These are phyloP conservation scores for Pontoporia blainvillei DNA, from an alignment of 2,113 vertebrate genomes.

Conservation along the genomic window DNA sequence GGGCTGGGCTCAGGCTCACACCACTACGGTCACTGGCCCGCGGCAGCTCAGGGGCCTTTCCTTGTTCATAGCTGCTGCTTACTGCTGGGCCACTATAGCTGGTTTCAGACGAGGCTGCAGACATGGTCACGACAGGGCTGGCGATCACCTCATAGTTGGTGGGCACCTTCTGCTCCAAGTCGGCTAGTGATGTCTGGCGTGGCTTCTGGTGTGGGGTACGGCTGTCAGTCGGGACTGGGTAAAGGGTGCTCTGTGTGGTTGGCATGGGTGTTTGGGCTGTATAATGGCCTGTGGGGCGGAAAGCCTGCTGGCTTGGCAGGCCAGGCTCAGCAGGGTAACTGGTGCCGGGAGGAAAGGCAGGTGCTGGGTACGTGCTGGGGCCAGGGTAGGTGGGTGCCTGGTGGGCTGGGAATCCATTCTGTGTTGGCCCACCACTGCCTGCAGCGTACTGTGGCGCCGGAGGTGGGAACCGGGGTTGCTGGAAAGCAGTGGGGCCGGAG, in stretches of 20 bases:
- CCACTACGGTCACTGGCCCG: slow-evolving; percentile 83
- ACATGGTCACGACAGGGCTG: slow-evolving; percentile 85
- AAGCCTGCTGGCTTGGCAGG: slow-evolving; percentile 85
- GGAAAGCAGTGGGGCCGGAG: slow-evolving; percentile 84
- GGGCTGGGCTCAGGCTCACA: slow-evolving; percentile 85
- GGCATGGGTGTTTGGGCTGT: slow-evolving; percentile 84
- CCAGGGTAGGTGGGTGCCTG: slow-evolving; percentile 86
- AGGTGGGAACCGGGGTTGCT: slow-evolving; percentile 89
- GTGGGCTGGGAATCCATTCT: slow-evolving; percentile 88
- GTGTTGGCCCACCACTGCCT: slow-evolving; percentile 86
- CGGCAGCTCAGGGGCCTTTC: slow-evolving; percentile 84
- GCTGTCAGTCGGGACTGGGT: slow-evolving; percentile 86
- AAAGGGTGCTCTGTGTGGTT: slow-evolving; percentile 83
- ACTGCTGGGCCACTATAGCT: slow-evolving; percentile 79
- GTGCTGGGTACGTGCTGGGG: slow-evolving; percentile 84
- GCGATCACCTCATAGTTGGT: slow-evolving; percentile 96
- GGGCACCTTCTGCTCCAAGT: slow-evolving; percentile 95
- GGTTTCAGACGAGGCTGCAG: slow-evolving; percentile 86
- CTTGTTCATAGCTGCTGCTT: slow-evolving; percentile 88
- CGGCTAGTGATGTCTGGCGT: slow-evolving; percentile 93
- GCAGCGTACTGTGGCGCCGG: slow-evolving; percentile 86
- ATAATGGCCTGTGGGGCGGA: slow-evolving; percentile 87
- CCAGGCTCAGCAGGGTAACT: slow-evolving; percentile 88
- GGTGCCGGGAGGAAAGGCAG: slow-evolving; percentile 84
- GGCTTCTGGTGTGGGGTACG: slow-evolving; percentile 90